Conservation (phyloP, 1,140 invertebrate genomes). For the Aphis craccivora region DNA sequence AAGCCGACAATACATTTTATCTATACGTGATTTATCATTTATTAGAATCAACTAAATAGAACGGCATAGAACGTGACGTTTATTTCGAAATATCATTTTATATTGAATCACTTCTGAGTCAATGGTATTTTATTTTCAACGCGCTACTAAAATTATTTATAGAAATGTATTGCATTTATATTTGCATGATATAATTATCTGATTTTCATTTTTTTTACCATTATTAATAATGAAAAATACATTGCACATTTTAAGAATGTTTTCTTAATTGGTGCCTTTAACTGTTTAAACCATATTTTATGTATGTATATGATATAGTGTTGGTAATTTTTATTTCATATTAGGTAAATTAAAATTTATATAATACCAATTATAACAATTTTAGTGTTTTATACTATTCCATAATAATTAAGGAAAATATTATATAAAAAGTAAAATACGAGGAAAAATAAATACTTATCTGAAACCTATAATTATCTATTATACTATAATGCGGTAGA, state of each 20-base stretch:
- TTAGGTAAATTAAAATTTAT: background rate
- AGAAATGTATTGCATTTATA: background rate
- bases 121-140: slow-evolving; percentile 21
- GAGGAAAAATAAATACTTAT: background rate
- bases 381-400: too few relatives aligned
- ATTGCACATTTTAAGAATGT: background rate
- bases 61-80: slow-evolving; percentile 32
- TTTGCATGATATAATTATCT: background rate
- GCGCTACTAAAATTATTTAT: background rate
- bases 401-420: too few relatives aligned
- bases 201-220: background rate
- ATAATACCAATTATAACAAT: too few relatives aligned
- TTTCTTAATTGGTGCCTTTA: background rate
- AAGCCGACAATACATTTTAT: background rate
- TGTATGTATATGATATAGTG: too few relatives aligned
- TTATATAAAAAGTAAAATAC: too few relatives aligned
- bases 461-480: background rate
- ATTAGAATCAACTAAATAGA: background rate
- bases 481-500: background rate
- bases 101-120: background rate
- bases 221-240: background rate
- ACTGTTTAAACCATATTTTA: background rate
- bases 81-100: slow-evolving; percentile 9
- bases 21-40: slow-evolving; percentile 37
- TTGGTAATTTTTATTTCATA: background rate